phyloP scores from a whole-genome alignment of 2,797 vertebrate genomes.

The Caiman crocodilus region DNA sequence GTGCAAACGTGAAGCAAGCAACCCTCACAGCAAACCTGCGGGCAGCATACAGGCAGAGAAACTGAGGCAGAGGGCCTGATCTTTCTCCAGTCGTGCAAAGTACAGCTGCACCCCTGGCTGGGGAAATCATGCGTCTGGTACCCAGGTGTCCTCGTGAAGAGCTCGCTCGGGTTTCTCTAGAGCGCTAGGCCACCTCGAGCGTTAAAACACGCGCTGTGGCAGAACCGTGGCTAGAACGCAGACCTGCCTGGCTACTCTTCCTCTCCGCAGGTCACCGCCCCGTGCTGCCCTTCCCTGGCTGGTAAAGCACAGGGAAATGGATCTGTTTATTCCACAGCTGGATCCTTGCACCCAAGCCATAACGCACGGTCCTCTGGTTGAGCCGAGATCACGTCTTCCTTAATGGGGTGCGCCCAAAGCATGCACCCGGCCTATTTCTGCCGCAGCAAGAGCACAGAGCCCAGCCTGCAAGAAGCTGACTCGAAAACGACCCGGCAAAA shows the following conservation, averaged over 20 bases:
- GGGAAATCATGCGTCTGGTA: neutral
- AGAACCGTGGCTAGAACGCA: neutral
- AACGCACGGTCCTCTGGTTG: neutral
- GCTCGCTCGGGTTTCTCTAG: neutral
- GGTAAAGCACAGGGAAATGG: neutral
- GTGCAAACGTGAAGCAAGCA: constrained; percentile 10
- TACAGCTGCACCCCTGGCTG: neutral
- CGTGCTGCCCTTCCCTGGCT: neutral
- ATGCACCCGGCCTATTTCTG: neutral
- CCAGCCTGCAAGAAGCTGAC: neutral
- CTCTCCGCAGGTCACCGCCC: neutral
- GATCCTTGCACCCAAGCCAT: neutral
- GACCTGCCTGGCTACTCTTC: neutral
- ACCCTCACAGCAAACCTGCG: neutral
- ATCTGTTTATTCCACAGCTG: neutral
- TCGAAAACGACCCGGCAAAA: neutral
- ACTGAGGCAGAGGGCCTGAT: constrained; percentile 25
- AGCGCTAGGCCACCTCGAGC: neutral
- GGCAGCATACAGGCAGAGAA: constrained; percentile 2
- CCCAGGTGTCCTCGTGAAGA: too few relatives aligned
- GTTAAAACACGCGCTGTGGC: fast-evolving
- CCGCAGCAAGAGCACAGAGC: too few relatives aligned
- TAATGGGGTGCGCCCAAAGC: neutral
- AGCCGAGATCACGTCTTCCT: neutral
- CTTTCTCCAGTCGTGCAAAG: neutral